phyloP scores from a whole-genome alignment of 2,888 invertebrate genomes.

The Volucella bombylans region DNA sequence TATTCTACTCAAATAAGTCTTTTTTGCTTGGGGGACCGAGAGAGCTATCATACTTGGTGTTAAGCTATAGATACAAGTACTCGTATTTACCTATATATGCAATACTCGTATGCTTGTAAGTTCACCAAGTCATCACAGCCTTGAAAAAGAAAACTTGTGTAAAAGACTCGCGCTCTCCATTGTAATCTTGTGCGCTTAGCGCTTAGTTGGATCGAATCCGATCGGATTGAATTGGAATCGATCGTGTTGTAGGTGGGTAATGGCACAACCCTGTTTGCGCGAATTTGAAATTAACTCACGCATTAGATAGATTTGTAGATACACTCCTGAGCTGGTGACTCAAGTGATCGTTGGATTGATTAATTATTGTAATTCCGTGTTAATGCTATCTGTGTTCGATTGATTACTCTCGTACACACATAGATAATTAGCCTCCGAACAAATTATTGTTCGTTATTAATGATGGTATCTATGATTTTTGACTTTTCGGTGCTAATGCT shows the following conservation, averaged over 20 bases:
- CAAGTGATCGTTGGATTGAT: constrained; percentile 66
- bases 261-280: constrained; percentile 54
- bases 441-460: constrained; percentile 51
- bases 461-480: constrained; percentile 43
- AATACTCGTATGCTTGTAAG: too few relatives aligned
- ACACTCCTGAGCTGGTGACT: constrained; percentile 49
- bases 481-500: constrained; percentile 9
- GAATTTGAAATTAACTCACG: constrained; percentile 67
- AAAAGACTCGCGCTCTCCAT: constrained; percentile 45
- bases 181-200: too few relatives aligned
- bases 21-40: too few relatives aligned
- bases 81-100: too few relatives aligned
- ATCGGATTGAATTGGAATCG: background rate
- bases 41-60: too few relatives aligned
- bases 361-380: constrained; percentile 41
- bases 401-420: constrained; percentile 40
- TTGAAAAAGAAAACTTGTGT: constrained; percentile 63
- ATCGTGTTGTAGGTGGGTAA: constrained; percentile 30
- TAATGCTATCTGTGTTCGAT: constrained; percentile 47
- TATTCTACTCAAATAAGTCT: background rate
- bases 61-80: too few relatives aligned
- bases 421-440: constrained; percentile 52
- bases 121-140: constrained; percentile 36
- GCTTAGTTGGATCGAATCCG: too few relatives aligned
- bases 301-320: constrained; percentile 62